phyloP scores from a whole-genome alignment of 92 coral and sea anemone genomes.

The Porites evermanni region DNA sequence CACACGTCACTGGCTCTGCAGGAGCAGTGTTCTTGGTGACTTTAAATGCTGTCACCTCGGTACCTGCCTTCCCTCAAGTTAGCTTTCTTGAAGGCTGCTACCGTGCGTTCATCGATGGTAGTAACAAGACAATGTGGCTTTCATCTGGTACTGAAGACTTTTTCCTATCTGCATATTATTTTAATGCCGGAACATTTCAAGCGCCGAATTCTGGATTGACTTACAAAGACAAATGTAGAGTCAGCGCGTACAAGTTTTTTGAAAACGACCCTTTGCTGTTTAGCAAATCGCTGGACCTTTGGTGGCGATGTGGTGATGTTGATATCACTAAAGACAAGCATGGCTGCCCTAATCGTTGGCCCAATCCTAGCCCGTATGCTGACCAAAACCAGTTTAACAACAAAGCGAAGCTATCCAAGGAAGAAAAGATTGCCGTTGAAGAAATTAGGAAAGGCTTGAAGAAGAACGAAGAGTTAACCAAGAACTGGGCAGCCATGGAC shows the following conservation, averaged over 20 bases:
- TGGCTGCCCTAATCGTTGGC: conserved; percentile 37
- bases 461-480: background rate
- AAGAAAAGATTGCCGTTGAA: background rate
- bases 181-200: conserved; percentile 25
- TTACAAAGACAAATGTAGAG: background rate
- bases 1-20: conserved; percentile 13
- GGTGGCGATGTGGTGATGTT: conserved; percentile 46
- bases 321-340: background rate
- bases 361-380: background rate
- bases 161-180: conserved; percentile 65
- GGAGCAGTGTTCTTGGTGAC: conserved; percentile 64
- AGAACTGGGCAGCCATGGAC: no score
- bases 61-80: background rate
- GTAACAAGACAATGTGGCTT: conserved; percentile 44
- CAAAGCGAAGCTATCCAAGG: background rate
- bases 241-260: conserved; percentile 62
- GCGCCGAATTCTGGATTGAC: conserved; percentile 46
- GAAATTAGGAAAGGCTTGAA: background rate
- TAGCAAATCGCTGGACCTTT: conserved; percentile 46
- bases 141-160: conserved; percentile 71
- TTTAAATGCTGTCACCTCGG: conserved; percentile 15
- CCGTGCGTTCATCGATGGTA: conserved; percentile 55
- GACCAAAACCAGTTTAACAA: background rate
- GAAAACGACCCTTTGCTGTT: conserved; percentile 60
- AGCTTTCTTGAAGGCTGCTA: conserved; percentile 59